phyloP scores from a whole-genome alignment of 2,888 invertebrate species.

The Chloroclystis v-ata region DNA sequence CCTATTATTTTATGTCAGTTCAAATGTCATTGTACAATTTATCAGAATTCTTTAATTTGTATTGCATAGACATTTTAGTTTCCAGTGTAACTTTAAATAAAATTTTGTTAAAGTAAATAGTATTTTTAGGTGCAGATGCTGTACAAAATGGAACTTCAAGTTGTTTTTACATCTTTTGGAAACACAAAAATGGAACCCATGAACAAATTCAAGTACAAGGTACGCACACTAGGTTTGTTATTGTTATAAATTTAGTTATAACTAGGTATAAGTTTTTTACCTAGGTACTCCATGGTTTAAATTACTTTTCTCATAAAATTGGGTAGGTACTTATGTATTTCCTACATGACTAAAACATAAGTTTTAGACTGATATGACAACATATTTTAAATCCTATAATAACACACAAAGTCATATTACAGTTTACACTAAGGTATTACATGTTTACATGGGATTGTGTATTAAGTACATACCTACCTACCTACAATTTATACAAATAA shows the following conservation, averaged over 20 bases:
- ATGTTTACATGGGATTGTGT: no score
- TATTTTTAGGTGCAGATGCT: constrained; percentile 25
- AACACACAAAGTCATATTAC: no score
- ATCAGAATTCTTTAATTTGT: neutral
- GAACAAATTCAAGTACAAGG: constrained; percentile 15
- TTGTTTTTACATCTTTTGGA: constrained; percentile 6
- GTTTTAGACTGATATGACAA: no score
- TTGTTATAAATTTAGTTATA: neutral
- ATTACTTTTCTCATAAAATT: no score
- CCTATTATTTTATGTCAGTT: constrained; percentile 48
- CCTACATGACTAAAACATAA: no score
- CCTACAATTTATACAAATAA: no score
- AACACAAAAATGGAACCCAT: constrained; percentile 10
- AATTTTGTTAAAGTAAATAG: constrained; percentile 5
- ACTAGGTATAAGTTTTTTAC: no score
- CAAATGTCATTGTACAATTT: constrained; percentile 39
- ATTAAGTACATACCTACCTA: no score
- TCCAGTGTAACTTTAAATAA: neutral
- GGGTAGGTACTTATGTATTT: no score
- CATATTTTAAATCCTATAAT: no score
- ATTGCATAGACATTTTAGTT: neutral
- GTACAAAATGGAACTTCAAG: constrained; percentile 19
- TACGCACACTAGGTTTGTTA: constrained; percentile 6
- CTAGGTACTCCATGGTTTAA: no score
- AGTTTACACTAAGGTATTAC: no score